A percentile compares a stretch with the other conserved stretches of the same genome.
Evolutionary conservation across 2,888 invertebrate genomes (phyloP).

Genomic region (Elysia crispata): DNA sequence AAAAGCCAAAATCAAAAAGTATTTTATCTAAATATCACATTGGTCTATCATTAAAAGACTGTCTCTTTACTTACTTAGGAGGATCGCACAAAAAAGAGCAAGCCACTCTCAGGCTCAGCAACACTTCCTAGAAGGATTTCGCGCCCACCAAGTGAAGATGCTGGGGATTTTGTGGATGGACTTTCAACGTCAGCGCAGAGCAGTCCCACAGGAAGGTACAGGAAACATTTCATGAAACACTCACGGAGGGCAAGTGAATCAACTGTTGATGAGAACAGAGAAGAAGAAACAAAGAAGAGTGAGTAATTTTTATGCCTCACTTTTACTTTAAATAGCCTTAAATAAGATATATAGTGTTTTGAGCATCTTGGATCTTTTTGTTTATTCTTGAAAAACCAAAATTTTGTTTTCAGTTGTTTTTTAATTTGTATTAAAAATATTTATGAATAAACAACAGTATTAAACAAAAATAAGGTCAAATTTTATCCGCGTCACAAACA

Average conservation of each 20-base stretch:
- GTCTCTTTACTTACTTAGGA: conserved; percentile 27
- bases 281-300: conserved; percentile 50
- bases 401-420: too few species aligned
- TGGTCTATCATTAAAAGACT: not conserved
- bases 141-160: conserved; percentile 48
- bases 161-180: conserved; percentile 29
- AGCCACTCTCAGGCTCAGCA: conserved; percentile 39
- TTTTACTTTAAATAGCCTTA: too few species aligned
- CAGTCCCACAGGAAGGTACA: conserved; percentile 44
- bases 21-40: not conserved
- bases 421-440: too few species aligned
- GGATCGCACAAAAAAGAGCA: conserved; percentile 25
- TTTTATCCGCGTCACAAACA: not conserved
- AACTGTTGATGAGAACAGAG: conserved; percentile 45
- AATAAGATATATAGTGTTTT: not conserved
- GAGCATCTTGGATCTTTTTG: too few species aligned
- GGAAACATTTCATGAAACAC: conserved; percentile 59
- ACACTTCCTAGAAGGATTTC: conserved; percentile 52
- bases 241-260: conserved; percentile 58
- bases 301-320: conserved; percentile 17
- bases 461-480: not conserved
- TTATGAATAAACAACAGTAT: not conserved
- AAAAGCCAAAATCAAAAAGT: not conserved
- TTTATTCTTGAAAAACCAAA: too few species aligned
- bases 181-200: conserved; percentile 19